These are phyloP conservation scores for Melanargia galathea DNA, from an alignment of 2,888 invertebrate species.

Conservation along the genomic window DNA sequence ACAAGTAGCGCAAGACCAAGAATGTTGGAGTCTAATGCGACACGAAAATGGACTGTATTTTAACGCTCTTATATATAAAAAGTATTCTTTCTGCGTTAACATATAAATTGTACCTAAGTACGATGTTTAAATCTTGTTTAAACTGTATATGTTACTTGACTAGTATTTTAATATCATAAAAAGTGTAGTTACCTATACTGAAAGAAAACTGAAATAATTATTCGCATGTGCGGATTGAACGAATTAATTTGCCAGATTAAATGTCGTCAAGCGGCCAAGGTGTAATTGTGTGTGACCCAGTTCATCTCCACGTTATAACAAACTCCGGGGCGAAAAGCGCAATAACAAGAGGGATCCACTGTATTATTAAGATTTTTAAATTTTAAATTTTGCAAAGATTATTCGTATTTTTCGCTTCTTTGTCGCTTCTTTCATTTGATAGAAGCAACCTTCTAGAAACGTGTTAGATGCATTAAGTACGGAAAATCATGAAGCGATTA, in stretches of 20 bases:
- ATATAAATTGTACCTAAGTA: background rate
- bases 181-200: too few species aligned
- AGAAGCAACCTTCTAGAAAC: background rate
- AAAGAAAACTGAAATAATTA: conserved; percentile 23
- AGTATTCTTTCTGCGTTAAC: background rate
- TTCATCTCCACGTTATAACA: conserved; percentile 52
- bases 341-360: background rate
- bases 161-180: background rate
- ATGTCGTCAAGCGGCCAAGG: conserved; percentile 25
- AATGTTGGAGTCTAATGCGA: too few species aligned
- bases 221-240: conserved; percentile 23
- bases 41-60: too few species aligned
- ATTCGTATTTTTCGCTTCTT: background rate
- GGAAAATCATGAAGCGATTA: too few species aligned
- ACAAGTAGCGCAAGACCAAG: too few species aligned
- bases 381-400: background rate
- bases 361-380: background rate
- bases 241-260: conserved; percentile 31
- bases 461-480: too few species aligned
- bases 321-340: conserved; percentile 19
- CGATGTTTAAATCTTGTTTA: too few species aligned
- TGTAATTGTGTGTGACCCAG: conserved; percentile 67
- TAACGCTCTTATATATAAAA: background rate
- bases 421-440: background rate
- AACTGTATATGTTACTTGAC: too few species aligned